phyloP scores from a whole-genome alignment of 2,113 vertebrate genomes.

The Chitala chitala region DNA sequence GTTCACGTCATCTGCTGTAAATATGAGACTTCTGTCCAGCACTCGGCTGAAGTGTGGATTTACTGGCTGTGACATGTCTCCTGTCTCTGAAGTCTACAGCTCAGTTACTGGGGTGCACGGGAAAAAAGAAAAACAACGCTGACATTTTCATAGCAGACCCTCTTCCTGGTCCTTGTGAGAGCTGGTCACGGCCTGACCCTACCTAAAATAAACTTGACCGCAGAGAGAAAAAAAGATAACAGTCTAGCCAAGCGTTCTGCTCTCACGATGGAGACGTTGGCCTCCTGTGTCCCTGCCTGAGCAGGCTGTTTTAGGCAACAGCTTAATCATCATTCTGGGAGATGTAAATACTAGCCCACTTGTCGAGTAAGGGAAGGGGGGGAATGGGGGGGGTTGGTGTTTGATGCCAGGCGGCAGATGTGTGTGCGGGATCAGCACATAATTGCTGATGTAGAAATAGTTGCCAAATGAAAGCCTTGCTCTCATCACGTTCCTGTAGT shows the following conservation, averaged over 20 bases:
- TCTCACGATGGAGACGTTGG: not conserved
- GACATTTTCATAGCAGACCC: not conserved
- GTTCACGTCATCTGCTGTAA: too few relatives aligned
- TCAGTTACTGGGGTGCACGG: not conserved
- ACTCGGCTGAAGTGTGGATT: not conserved
- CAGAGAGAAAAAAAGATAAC: not conserved
- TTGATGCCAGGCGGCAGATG: conserved; percentile 53
- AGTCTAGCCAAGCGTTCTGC: not conserved
- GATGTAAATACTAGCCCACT: conserved; percentile 57
- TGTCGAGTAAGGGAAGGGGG: conserved; percentile 57
- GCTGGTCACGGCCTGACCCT: not conserved
- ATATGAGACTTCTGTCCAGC: too few relatives aligned
- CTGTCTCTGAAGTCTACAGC: not conserved
- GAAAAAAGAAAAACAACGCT: not conserved
- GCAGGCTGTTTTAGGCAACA: conserved; percentile 52
- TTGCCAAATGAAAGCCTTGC: conserved; percentile 41
- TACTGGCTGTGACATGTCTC: not conserved
- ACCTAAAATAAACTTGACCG: conserved; percentile 6
- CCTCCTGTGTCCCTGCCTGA: conserved; percentile 32
- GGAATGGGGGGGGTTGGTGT: too few relatives aligned
- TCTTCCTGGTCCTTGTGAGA: not conserved
- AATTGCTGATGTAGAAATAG: conserved; percentile 56
- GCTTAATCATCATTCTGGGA: conserved; percentile 55
- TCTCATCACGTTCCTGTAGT: conserved; percentile 15
- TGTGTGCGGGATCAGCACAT: conserved; percentile 49